Base-by-base conservation (phyloP, 2,888 invertebrate species). In the Tetheella fluctuosa region DNA sequence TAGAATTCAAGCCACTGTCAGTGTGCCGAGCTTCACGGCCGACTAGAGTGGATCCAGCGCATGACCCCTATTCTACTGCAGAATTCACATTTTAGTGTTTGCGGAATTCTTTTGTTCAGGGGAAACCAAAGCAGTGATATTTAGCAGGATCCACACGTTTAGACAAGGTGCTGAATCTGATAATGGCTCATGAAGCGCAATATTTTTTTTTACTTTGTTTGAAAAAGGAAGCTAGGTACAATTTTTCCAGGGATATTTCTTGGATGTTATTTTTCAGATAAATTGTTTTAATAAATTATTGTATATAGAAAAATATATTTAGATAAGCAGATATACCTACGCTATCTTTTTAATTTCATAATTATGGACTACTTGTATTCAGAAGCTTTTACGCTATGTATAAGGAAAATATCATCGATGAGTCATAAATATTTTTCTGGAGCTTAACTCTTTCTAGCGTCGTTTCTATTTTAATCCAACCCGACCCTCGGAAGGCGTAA, bases 361-460 rank as follows among this genome's bases (percentile, higher is more conserved):
- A 34, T 34, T 34, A 6, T 39, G n/a, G n/a, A n/a, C n/a, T n/a
- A n/a, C n/a, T n/a, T n/a, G n/a, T 8, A 42, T 48, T 48, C 7
- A 20, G 20, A 48, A 20, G 48, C 8, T 48, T 48, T 48, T 48
- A 7, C 17, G 7, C 4, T 42, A 2, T 42, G 17, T 5, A 1
- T 20, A 48, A 48, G 7, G 20, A 20, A 48, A 48, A 48, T 48
- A 48, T 48, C 48, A 48, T 48, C 48, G 48, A 48, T 48, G 20
- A 20, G 20, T 20, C 20, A 48, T 48, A 67, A 64, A 74, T 77
- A 74, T 80, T 77, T 79, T 77, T 71, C 73, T 67, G 67, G 66
- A 76, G 77, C 75, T 73, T 79, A 84, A 81, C 83, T 84, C 84
- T 83, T 85, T 80, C 72, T 71, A 69, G 71, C 70, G 57, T 69